A percentile compares a stretch with the other conserved stretches of the same genome.
Conservation (phyloP, 2,113 vertebrate species). For the Corythornis vintsioides region DNA sequence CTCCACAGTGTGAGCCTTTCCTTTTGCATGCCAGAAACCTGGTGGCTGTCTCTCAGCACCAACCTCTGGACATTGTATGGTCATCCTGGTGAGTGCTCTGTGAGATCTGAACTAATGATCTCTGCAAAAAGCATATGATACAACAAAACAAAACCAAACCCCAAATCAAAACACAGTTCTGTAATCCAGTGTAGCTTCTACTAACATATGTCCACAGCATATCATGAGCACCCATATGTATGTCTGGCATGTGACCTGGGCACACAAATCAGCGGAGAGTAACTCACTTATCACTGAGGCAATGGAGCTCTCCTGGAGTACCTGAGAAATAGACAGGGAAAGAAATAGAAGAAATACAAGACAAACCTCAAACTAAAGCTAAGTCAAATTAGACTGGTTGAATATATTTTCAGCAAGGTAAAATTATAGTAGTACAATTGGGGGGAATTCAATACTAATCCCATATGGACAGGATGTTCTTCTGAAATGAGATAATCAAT, state of each 20-base stretch:
- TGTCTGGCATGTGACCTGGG: rapidly evolving
- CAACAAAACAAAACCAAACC: background rate
- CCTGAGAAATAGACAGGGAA: background rate
- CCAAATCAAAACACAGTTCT: background rate
- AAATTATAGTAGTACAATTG: slow-evolving; percentile 3
- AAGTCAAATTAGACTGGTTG: background rate
- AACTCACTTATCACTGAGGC: background rate
- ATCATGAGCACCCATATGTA: background rate
- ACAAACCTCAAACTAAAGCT: background rate
- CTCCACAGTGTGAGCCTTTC: rapidly evolving
- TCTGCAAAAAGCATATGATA: background rate
- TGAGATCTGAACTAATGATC: background rate
- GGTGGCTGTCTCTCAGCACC: background rate
- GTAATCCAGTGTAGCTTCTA: background rate
- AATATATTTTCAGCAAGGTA: slow-evolving; percentile 1
- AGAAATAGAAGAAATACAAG: background rate
- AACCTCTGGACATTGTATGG: background rate
- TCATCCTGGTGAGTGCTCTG: background rate
- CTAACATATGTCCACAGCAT: background rate
- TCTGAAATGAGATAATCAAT: slow-evolving; percentile 52
- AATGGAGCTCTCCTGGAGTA: background rate
- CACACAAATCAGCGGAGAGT: background rate
- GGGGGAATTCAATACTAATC: slow-evolving; percentile 30
- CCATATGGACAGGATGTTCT: slow-evolving; percentile 11
- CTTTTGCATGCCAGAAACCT: background rate